Conservation (phyloP, 2,888 invertebrate genomes). For the Nysson spinosus region DNA sequence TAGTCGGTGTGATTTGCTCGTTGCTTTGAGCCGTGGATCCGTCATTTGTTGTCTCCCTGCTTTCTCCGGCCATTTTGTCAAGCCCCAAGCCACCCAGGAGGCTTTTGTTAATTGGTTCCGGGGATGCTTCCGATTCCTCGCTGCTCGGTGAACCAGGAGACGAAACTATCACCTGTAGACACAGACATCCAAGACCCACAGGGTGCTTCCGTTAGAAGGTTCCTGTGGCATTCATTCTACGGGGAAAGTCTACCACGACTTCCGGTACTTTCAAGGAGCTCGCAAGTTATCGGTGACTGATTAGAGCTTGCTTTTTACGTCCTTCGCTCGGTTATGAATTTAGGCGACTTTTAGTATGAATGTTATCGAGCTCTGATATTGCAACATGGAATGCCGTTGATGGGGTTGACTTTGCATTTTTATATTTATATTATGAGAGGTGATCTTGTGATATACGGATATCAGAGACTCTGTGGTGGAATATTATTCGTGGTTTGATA, state of each 20-base stretch:
- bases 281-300: no score
- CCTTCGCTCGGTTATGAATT: no score
- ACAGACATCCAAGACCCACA: conserved; percentile 38
- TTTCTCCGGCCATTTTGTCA: conserved; percentile 55
- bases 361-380: no score
- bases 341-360: no score
- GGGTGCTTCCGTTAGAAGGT: conserved; percentile 33
- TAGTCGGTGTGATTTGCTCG: conserved; percentile 80
- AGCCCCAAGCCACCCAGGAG: conserved; percentile 50
- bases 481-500: no score
- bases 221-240: not conserved
- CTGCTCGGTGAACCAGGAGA: conserved; percentile 93
- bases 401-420: no score
- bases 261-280: no score
- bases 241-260: no score
- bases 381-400: no score
- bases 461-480: not conserved
- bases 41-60: conserved; percentile 36
- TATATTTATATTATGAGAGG: not conserved
- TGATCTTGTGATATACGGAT: not conserved
- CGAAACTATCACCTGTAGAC: conserved; percentile 81
- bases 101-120: conserved; percentile 84
- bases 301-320: no score
- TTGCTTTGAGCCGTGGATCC: conserved; percentile 55
- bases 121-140: conserved; percentile 89